These are phyloP conservation scores for Chloropsis hardwickii DNA, from an alignment of 2,113 vertebrate genomes.

Conservation along the genomic window DNA sequence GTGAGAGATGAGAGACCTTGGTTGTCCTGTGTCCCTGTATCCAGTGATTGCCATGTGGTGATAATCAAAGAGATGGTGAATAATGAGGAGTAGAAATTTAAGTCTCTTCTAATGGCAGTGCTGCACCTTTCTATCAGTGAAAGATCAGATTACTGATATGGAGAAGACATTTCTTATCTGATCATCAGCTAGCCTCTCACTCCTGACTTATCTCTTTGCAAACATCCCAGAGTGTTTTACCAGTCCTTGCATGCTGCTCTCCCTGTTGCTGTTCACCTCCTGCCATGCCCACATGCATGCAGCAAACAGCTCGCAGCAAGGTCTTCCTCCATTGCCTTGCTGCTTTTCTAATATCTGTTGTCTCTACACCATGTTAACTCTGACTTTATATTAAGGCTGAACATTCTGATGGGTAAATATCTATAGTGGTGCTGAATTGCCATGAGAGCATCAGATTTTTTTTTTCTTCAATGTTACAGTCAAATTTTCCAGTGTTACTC, in stretches of 20 bases:
- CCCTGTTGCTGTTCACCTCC: background rate
- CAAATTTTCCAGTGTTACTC: background rate
- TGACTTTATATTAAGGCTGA: background rate
- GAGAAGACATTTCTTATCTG: background rate
- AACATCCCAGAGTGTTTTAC: background rate
- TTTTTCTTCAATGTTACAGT: background rate
- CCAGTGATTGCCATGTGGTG: fast-evolving
- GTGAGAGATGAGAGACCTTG: background rate
- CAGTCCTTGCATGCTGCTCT: background rate
- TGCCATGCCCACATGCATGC: background rate
- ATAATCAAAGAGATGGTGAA: background rate
- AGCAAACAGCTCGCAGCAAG: background rate
- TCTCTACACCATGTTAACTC: background rate
- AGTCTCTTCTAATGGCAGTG: background rate
- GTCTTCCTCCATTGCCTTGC: background rate
- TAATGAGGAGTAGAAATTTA: background rate
- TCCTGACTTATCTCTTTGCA: background rate
- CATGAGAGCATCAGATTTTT: background rate
- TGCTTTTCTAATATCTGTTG: background rate
- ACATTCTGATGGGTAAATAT: background rate
- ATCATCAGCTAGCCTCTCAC: background rate
- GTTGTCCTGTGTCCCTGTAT: background rate
- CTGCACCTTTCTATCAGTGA: background rate
- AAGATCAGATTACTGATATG: background rate
- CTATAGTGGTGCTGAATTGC: background rate